A percentile compares a stretch with the other conserved stretches of the same genome.
These are phyloP conservation scores for Latrodectus geometricus DNA, from an alignment of 1,140 invertebrate genomes.

Conservation along the genomic window DNA sequence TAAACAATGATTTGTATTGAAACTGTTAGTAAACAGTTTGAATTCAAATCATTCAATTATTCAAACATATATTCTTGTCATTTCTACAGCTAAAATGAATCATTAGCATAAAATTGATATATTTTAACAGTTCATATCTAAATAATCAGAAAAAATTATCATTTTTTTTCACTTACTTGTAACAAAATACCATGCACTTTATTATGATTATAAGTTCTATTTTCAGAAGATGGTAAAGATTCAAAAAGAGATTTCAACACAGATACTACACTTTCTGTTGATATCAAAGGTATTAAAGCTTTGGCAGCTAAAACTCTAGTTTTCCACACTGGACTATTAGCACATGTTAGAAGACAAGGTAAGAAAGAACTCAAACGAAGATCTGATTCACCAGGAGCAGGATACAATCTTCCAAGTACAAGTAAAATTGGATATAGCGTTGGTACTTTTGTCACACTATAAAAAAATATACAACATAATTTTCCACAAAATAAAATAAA, in stretches of 20 bases:
- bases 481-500: not conserved
- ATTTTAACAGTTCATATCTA: no score
- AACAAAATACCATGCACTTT: conserved; percentile 72
- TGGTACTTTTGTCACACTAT: conserved; percentile 70
- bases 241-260: conserved; percentile 61
- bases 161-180: conserved; percentile 69
- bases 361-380: conserved; percentile 72
- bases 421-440: conserved; percentile 82
- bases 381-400: conserved; percentile 78
- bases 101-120: no score
- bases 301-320: conserved; percentile 77
- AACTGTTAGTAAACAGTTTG: no score
- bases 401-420: conserved; percentile 82
- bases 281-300: conserved; percentile 76
- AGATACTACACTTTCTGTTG: conserved; percentile 38
- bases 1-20: no score
- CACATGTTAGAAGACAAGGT: conserved; percentile 68
- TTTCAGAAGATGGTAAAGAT: conserved; percentile 63
- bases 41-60: no score
- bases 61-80: no score
- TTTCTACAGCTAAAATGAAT: no score
- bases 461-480: conserved; percentile 64
- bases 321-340: conserved; percentile 74
- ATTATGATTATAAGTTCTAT: conserved; percentile 69
- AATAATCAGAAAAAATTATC: not conserved